phyloP scores from a whole-genome alignment of 2,797 vertebrate species.

The Spatula clypeata region DNA sequence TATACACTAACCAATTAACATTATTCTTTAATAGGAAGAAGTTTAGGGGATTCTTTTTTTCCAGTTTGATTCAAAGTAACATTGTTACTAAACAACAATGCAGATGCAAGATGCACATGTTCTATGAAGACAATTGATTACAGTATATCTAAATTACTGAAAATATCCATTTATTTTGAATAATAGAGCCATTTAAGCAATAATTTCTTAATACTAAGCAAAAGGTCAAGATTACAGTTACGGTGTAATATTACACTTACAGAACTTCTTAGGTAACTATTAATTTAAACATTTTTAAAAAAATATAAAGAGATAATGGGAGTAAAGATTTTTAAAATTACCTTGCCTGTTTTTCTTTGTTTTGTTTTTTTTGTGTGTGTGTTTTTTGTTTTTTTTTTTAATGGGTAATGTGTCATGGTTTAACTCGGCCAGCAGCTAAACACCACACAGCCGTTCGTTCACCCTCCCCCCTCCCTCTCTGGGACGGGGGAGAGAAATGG shows the following conservation, averaged over 20 bases:
- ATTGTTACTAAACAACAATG: slow-evolving; percentile 45
- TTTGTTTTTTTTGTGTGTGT: not conserved
- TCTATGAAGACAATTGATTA: not conserved
- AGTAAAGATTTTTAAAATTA: not conserved
- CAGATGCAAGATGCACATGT: not conserved
- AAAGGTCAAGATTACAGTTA: not conserved
- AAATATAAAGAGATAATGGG: not conserved
- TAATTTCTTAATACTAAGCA: not conserved
- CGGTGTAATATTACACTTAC: not conserved
- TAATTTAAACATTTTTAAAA: not conserved
- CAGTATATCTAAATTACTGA: not conserved
- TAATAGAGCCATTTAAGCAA: not conserved
- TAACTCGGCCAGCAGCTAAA: too few relatives aligned
- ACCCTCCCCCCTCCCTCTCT: too few relatives aligned
- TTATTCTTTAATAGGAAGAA: slow-evolving; percentile 81
- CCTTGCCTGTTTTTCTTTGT: not conserved
- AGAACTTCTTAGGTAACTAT: not conserved
- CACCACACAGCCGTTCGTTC: too few relatives aligned
- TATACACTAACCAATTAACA: slow-evolving; percentile 79
- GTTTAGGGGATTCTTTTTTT: slow-evolving; percentile 72
- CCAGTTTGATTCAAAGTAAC: slow-evolving; percentile 60
- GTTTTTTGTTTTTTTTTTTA: too few relatives aligned
- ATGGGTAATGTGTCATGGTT: not conserved
- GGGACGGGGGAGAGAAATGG: too few relatives aligned
- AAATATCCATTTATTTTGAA: not conserved